Percentiles rank a stretch among this genome's conserved stretches.
These are phyloP conservation scores for Hypanus sabinus DNA, from an alignment of 2,113 vertebrate species.

Conservation along the genomic window DNA sequence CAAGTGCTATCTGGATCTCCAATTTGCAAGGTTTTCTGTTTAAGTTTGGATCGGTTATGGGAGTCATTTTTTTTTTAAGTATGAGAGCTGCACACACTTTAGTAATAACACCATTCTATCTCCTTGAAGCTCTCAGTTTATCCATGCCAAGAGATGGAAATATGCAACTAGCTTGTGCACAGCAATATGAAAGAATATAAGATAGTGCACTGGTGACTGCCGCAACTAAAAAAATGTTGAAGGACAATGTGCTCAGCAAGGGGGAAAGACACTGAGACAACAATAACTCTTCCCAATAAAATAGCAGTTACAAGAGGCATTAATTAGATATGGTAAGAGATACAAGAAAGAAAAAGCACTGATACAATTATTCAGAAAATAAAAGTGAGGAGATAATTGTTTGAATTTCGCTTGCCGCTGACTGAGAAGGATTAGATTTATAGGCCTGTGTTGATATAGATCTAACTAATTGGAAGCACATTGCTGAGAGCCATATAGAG, in stretches of 20 bases:
- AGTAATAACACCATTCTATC: neutral
- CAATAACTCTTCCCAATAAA: neutral
- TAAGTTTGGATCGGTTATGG: neutral
- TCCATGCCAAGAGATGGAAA: neutral
- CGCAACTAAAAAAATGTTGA: neutral
- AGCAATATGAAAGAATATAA: neutral
- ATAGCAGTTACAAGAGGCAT: neutral
- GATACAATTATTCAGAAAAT: neutral
- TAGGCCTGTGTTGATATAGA: neutral
- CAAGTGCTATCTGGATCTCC: too few species aligned
- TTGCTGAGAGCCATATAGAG: neutral
- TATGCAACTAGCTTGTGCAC: neutral
- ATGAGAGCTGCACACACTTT: neutral
- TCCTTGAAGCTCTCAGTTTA: neutral
- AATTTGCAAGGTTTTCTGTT: neutral
- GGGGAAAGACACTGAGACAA: neutral
- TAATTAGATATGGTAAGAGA: neutral
- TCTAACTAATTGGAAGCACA: neutral
- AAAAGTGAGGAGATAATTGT: neutral
- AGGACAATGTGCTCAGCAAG: neutral
- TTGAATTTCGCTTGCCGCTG: neutral
- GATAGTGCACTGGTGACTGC: neutral
- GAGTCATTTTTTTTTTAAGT: neutral
- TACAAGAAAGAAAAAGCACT: neutral
- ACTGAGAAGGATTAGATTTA: neutral